These are phyloP conservation scores for Leuciscus waleckii DNA, from an alignment of 2,797 vertebrate species.

Conservation along the genomic window DNA sequence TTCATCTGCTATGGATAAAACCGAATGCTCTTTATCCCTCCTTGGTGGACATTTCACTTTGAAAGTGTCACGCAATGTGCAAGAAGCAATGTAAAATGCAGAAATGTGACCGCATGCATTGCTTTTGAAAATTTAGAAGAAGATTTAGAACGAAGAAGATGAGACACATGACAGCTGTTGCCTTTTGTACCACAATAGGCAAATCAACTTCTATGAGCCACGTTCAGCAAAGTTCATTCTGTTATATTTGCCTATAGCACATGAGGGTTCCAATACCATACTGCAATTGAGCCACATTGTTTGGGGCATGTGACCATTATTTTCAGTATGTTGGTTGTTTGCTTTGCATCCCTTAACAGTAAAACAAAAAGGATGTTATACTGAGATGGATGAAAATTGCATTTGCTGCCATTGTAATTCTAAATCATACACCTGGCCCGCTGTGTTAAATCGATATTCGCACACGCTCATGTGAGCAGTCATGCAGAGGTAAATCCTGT, in stretches of 20 bases:
- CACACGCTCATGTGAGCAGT: conserved; percentile 57
- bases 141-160: neutral
- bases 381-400: conserved; percentile 33
- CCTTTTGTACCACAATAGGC: neutral
- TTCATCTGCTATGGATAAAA: neutral
- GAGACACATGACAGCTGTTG: neutral
- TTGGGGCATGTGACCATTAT: neutral
- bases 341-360: neutral
- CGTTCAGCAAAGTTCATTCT: too few species aligned
- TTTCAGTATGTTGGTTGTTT: conserved; percentile 4
- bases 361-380: conserved; percentile 28
- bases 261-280: neutral
- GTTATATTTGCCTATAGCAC: too few species aligned
- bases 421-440: conserved; percentile 39
- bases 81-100: neutral
- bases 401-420: conserved; percentile 51
- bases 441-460: conserved; percentile 66
- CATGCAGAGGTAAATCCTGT: conserved; percentile 56
- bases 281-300: neutral
- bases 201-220: neutral
- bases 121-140: neutral
- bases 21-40: neutral
- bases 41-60: neutral
- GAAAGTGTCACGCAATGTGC: neutral
- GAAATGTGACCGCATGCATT: neutral